Base-by-base conservation (phyloP, 2,113 vertebrate species). In the Hyla sarda region DNA sequence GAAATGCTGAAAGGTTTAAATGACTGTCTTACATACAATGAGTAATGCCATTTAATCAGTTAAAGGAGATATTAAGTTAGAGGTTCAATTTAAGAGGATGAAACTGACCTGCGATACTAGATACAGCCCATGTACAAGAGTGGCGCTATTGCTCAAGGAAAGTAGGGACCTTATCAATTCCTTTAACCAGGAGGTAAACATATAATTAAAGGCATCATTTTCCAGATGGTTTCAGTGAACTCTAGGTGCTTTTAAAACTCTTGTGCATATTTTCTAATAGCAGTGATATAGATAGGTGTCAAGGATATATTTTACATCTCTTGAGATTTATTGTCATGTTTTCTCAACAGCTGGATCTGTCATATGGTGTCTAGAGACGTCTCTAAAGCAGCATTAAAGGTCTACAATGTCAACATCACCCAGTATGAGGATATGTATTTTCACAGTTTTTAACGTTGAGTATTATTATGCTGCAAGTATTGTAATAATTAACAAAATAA, bases 311-410 rank as follows among this genome's bases (percentile, higher is more conserved):
- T 65, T 30, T 65, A 65, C 12, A 65, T 30, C 60, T 16, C 60
- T 16, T 30, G 25, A 30, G 60, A 65, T 65, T 14, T 65, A n/a
- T 16, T 65, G 60, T 16, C 60, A 71, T 71, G 32, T 71, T 28
- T 71, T 71, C 67, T 71, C 30, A 71, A 71, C 32, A 71, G 32
- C 32, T 71, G 67, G 34, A 37, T 71, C 30, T 71, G 32, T 69
- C 65, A 69, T 32, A 34, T 69, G 25, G 14, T 69, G n/a, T 71
- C 30, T 6, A 71, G 19, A 37, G 67, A 37, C 17, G 37, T 71
- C 32, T 71, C 7, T 21, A 71, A 14, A 37, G 7, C 19, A 2
- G 32, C 16, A 19, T 34, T 21, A 71, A 71, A 71, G 67, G 32
- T 37, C 17, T 34, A 37, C 67, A 71, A 37, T 71, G 67, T 8